Conservation (phyloP, 2,797 vertebrate species). For the Luscinia luscinia region DNA sequence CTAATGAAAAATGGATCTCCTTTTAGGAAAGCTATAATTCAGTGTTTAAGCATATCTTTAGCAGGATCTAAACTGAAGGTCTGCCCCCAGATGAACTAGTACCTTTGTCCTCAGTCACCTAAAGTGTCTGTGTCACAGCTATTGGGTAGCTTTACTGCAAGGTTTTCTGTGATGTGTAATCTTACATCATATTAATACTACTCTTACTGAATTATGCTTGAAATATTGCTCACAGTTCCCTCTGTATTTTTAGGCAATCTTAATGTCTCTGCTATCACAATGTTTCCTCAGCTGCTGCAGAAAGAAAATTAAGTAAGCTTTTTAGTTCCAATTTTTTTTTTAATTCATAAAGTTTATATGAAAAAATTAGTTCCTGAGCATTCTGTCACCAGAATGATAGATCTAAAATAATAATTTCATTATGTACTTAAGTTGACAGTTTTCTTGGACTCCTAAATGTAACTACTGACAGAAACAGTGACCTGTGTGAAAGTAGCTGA, state of each 20-base stretch:
- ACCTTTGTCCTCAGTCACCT: background rate
- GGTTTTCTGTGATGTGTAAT: background rate
- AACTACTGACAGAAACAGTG: background rate
- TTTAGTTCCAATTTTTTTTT: background rate
- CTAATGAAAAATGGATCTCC: background rate
- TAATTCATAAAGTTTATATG: background rate
- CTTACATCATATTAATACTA: background rate
- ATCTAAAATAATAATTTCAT: background rate
- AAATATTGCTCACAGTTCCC: background rate
- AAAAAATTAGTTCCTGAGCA: rapidly evolving
- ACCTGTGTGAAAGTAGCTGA: background rate
- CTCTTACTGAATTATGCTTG: background rate
- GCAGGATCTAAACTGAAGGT: background rate
- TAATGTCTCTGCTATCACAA: background rate
- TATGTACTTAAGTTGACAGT: background rate
- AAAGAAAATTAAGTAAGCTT: background rate
- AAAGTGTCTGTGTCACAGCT: background rate
- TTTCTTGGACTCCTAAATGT: background rate
- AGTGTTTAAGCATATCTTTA: background rate
- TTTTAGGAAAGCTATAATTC: background rate
- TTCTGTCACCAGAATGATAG: background rate
- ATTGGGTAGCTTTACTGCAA: background rate
- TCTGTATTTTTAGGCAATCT: background rate
- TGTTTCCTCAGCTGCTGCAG: background rate
- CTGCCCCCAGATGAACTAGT: background rate